These are phyloP conservation scores for Hydrochoerus hydrochaeris DNA, from an alignment of 2,113 vertebrate genomes.

Conservation along the genomic window DNA sequence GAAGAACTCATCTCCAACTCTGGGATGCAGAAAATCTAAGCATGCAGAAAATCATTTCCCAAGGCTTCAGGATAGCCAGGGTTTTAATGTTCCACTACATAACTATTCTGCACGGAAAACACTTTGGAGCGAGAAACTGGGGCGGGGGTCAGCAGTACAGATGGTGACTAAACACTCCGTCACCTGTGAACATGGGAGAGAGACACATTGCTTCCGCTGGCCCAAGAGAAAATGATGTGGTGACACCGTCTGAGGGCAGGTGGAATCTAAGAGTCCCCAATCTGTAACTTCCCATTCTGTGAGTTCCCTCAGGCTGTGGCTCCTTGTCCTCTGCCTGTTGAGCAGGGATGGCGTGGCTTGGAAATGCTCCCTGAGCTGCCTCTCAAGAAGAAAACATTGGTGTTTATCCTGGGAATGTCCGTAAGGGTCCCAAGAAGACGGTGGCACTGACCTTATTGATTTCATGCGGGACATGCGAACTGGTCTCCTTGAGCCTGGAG, in stretches of 20 bases:
- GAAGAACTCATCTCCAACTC: background rate
- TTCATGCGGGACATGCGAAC: slow-evolving; percentile 92
- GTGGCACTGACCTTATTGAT: slow-evolving; percentile 92
- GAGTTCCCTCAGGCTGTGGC: background rate
- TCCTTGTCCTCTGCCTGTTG: background rate
- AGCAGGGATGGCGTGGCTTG: background rate
- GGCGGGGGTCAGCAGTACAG: background rate
- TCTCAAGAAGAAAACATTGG: background rate
- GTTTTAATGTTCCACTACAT: background rate
- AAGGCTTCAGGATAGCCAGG: background rate
- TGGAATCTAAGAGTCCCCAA: background rate
- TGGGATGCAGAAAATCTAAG: background rate
- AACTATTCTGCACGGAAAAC: background rate
- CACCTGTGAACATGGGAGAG: background rate
- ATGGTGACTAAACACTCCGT: background rate
- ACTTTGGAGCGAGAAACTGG: background rate
- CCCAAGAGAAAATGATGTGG: background rate
- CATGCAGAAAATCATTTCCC: background rate
- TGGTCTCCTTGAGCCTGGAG: slow-evolving; percentile 97
- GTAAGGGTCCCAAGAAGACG: background rate
- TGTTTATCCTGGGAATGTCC: background rate
- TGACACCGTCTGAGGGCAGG: background rate
- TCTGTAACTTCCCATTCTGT: background rate
- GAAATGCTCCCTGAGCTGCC: background rate
- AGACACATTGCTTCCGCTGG: background rate